phyloP scores from a whole-genome alignment of 1,140 invertebrate species.

The Ephestia elutella region DNA sequence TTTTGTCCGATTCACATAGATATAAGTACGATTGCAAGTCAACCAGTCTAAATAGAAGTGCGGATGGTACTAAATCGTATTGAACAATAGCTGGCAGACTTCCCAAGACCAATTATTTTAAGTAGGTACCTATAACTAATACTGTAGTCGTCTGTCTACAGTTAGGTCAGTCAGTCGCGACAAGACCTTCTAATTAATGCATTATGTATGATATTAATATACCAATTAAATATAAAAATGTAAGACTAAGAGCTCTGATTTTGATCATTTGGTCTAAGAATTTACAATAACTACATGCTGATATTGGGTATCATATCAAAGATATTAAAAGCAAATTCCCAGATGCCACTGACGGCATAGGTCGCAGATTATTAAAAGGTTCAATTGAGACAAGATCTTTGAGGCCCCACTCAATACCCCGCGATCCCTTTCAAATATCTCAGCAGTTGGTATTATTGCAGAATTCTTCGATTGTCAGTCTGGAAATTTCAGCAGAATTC shows the following conservation, averaged over 20 bases:
- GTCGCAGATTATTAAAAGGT: slow-evolving; percentile 7
- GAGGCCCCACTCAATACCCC: slow-evolving; percentile 3
- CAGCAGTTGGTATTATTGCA: neutral
- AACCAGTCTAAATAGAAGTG: neutral
- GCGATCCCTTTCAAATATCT: slow-evolving; percentile 4
- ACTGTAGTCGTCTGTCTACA: too few species aligned
- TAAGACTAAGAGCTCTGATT: too few species aligned
- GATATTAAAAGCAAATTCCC: neutral
- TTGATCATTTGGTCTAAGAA: too few species aligned
- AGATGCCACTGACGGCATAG: slow-evolving; percentile 4
- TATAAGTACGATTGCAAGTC: neutral
- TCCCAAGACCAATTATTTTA: neutral
- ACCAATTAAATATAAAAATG: too few species aligned
- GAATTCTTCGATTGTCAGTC: neutral
- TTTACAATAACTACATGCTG: neutral
- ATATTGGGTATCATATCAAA: neutral
- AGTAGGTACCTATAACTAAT: slow-evolving; percentile 8
- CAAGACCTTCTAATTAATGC: too few species aligned
- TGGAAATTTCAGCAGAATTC: neutral
- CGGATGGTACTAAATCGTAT: neutral
- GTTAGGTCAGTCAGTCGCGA: too few species aligned
- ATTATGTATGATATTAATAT: too few species aligned
- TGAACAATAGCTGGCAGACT: slow-evolving; percentile 19
- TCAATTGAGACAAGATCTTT: slow-evolving; percentile 5
- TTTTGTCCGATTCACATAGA: too few species aligned